Conservation (phyloP, 2,888 invertebrate genomes). For the Lycia hirtaria region DNA sequence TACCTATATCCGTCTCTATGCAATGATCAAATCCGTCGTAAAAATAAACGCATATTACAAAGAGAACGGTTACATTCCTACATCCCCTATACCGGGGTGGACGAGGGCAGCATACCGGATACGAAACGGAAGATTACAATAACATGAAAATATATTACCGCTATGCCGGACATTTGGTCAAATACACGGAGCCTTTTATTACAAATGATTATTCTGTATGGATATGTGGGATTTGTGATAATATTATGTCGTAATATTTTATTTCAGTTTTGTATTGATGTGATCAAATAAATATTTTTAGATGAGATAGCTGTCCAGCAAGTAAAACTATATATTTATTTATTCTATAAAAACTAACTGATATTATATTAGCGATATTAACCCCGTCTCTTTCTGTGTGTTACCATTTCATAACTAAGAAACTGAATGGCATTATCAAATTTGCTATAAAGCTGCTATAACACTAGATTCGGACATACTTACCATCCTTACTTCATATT, state of each 20-base stretch:
- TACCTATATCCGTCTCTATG: constrained; percentile 10
- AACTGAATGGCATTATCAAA: too few species aligned
- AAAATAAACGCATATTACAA: constrained; percentile 55
- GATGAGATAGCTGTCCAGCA: too few species aligned
- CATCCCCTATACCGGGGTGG: constrained; percentile 23
- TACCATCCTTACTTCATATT: too few species aligned
- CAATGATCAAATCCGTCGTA: constrained; percentile 37
- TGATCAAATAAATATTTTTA: too few species aligned
- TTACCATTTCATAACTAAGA: too few species aligned
- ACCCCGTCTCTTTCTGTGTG: too few species aligned
- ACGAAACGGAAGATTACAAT: constrained; percentile 37
- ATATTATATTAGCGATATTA: too few species aligned
- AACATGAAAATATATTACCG: constrained; percentile 40
- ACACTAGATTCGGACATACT: too few species aligned
- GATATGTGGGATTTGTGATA: not conserved
- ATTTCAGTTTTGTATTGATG: too few species aligned
- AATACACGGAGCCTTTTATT: constrained; percentile 20
- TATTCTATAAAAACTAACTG: too few species aligned
- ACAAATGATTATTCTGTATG: constrained; percentile 20
- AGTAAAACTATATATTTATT: too few species aligned
- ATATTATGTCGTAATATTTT: not conserved
- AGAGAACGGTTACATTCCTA: constrained; percentile 46
- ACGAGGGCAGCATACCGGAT: constrained; percentile 62
- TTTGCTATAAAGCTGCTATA: too few species aligned
- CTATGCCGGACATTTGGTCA: constrained; percentile 22